A percentile compares a stretch with the other conserved stretches of the same genome.
Evolutionary conservation across 2,113 vertebrate genomes (phyloP).

Genomic region (Ailuropoda melanoleuca): DNA sequence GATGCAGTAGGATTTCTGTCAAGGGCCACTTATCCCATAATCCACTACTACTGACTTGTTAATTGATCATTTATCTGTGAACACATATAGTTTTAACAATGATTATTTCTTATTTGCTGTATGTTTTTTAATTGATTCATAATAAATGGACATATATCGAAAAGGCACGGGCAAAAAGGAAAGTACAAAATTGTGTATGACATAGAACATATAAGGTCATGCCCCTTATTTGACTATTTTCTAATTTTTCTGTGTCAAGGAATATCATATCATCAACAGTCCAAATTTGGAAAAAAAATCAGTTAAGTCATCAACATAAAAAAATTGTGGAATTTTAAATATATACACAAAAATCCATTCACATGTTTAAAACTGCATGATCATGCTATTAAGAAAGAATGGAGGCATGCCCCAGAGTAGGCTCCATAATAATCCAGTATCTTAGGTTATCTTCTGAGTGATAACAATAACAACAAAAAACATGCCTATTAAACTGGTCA

Average conservation of each 20-base stretch:
- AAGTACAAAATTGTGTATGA: neutral
- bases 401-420: neutral
- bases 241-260: neutral
- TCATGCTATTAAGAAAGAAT: neutral
- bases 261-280: neutral
- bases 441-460: slow-evolving; percentile 48
- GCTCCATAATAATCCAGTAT: slow-evolving; percentile 19
- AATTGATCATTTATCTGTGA: neutral
- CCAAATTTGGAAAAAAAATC: neutral
- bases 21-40: too few species aligned
- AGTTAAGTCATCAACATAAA: neutral
- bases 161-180: neutral
- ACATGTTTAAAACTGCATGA: neutral
- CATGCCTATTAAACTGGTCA: slow-evolving; percentile 68
- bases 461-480: slow-evolving; percentile 43
- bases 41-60: neutral
- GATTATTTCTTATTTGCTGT: neutral
- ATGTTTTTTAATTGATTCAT: neutral
- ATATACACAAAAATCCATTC: neutral
- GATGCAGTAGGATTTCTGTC: too few species aligned
- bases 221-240: neutral
- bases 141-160: neutral
- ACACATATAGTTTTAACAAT: neutral
- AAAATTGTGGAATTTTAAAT: neutral
- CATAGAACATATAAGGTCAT: neutral